A percentile compares a stretch with the other conserved stretches of the same genome.
Evolutionary conservation across 2,113 vertebrate species (phyloP).

Genomic region (Saimiri boliviensis): DNA sequence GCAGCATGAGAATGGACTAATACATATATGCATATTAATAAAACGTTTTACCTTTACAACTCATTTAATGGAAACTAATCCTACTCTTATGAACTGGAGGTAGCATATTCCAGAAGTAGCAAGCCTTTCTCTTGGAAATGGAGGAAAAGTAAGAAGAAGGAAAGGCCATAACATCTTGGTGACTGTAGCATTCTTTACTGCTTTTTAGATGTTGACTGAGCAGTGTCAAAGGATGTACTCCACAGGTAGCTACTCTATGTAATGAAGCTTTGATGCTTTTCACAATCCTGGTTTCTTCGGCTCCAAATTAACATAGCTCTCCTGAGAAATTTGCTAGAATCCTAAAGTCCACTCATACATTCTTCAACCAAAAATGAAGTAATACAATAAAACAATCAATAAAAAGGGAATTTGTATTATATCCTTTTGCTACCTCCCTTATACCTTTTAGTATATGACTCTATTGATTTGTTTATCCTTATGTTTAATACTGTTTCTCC

Average conservation of each 20-base stretch:
- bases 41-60: background rate
- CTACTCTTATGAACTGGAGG: background rate
- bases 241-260: background rate
- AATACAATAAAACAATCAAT: background rate
- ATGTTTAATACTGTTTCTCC: background rate
- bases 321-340: background rate
- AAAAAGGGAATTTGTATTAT: background rate
- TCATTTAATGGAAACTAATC: background rate
- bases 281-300: background rate
- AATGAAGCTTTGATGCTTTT: background rate
- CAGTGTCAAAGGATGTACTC: background rate
- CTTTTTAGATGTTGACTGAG: background rate
- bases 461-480: background rate
- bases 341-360: background rate
- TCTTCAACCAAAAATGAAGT: background rate
- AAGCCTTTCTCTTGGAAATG: background rate
- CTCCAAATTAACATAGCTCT: background rate
- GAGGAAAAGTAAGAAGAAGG: background rate
- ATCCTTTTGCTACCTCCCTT: background rate
- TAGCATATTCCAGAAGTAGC: background rate
- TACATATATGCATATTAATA: background rate
- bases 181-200: background rate
- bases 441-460: background rate
- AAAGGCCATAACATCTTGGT: background rate
- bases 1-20: no score